Conservation (phyloP, 2,797 vertebrate species). For the Heliangelus exortis region DNA sequence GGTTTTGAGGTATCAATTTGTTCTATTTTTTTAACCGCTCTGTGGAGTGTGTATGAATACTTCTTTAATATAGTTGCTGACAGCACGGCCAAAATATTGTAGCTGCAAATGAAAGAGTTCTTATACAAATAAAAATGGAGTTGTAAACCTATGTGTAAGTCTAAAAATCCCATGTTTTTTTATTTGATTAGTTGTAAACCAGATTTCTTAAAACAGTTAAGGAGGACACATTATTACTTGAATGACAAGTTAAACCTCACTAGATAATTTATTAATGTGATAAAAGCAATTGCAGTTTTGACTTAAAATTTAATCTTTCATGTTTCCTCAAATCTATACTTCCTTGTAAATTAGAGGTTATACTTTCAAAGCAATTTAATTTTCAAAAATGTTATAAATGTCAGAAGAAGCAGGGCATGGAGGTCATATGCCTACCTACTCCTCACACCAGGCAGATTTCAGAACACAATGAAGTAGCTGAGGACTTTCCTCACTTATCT, state of each 20-base stretch:
- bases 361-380: not conserved
- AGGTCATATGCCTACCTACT: not conserved
- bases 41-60: not conserved
- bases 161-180: not conserved
- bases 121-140: not conserved
- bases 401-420: not conserved
- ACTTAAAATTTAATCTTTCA: not conserved
- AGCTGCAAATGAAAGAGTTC: not conserved
- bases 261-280: constrained; percentile 10
- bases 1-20: not conserved
- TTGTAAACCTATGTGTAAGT: not conserved
- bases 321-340: not conserved
- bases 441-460: not conserved
- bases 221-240: not conserved
- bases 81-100: not conserved
- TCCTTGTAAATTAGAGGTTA: not conserved
- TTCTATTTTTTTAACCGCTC: not conserved
- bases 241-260: not conserved
- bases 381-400: not conserved
- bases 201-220: constrained; percentile 20
- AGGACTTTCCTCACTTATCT: not conserved
- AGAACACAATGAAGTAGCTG: not conserved
- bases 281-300: not conserved
- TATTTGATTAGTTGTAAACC: not conserved
- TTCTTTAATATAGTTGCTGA: not conserved